Conservation (phyloP, 2,113 vertebrate species). For the Seriola quinqueradiata region DNA sequence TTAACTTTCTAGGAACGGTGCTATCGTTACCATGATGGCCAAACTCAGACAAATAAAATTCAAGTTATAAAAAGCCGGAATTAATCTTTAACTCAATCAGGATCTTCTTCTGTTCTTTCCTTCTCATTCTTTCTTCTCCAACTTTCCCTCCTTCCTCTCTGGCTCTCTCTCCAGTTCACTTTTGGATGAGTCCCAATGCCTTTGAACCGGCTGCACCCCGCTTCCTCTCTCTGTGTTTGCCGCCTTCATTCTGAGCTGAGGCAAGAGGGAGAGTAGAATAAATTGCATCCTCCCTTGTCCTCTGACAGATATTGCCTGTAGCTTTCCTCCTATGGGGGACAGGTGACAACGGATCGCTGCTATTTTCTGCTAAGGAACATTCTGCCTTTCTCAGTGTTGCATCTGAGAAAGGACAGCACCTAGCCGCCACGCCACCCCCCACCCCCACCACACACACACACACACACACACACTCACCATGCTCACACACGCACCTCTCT, state of each 20-base stretch:
- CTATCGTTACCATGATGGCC: too few species aligned
- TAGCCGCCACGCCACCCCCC: not conserved
- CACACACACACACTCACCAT: not conserved
- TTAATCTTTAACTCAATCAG: slow-evolving; percentile 38
- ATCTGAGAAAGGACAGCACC: slow-evolving; percentile 30
- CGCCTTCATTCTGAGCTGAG: slow-evolving; percentile 51
- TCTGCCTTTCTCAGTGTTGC: slow-evolving; percentile 35
- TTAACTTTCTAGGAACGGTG: too few species aligned
- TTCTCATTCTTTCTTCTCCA: slow-evolving; percentile 46
- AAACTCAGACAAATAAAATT: too few species aligned
- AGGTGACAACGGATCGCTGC: slow-evolving; percentile 56
- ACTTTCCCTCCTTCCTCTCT: slow-evolving; percentile 35
- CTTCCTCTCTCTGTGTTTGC: slow-evolving; percentile 56
- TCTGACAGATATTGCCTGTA: slow-evolving; percentile 56
- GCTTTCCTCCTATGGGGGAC: slow-evolving; percentile 55
- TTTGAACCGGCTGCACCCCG: slow-evolving; percentile 56
- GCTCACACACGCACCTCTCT: slow-evolving; percentile 7
- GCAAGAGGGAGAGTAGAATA: slow-evolving; percentile 53
- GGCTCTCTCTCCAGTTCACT: slow-evolving; percentile 45
- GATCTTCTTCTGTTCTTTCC: slow-evolving; percentile 41
- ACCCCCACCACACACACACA: not conserved
- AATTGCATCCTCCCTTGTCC: slow-evolving; percentile 61
- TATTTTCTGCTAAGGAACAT: slow-evolving; percentile 50
- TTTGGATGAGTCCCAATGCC: slow-evolving; percentile 53
- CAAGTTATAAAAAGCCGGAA: not conserved